Evolutionary conservation across 30 jellyfish, hydroid and myxozoan species (phyloP).

Genomic region (Sanderia malayensis): DNA sequence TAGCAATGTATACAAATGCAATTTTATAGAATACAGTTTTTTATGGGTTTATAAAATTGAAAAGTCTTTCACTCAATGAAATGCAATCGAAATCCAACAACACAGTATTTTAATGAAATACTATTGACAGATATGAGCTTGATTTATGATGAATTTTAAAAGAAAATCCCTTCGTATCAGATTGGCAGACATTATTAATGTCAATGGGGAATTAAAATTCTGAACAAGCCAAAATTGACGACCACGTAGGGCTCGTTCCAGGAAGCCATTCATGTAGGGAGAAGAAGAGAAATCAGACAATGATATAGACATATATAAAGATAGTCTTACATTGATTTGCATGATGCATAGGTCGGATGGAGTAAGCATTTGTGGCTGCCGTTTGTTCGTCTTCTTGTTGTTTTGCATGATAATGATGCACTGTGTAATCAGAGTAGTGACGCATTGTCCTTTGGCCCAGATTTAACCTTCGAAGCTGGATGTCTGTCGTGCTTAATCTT

Average conservation of each 20-base stretch:
- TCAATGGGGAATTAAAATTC: slow-evolving; percentile 14
- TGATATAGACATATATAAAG: slow-evolving; percentile 8
- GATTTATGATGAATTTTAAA: too few relatives aligned
- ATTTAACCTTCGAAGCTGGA: slow-evolving; percentile 30
- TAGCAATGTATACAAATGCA: too few relatives aligned
- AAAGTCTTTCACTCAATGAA: too few relatives aligned
- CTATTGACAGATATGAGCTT: too few relatives aligned
- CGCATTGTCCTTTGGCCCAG: slow-evolving; percentile 15
- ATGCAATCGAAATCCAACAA: too few relatives aligned
- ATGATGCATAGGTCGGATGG: not conserved
- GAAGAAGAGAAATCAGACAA: not conserved
- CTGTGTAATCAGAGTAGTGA: slow-evolving; percentile 27
- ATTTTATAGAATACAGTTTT: too few relatives aligned
- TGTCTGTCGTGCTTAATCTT: not conserved
- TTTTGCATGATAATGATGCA: slow-evolving; percentile 33
- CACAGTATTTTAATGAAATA: too few relatives aligned
- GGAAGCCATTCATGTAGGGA: slow-evolving; percentile 26
- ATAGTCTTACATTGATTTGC: not conserved
- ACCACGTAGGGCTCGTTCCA: slow-evolving; percentile 55
- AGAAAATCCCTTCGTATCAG: too few relatives aligned
- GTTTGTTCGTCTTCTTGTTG: too few relatives aligned
- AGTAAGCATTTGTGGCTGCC: slow-evolving; percentile 7
- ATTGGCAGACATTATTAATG: slow-evolving; percentile 26
- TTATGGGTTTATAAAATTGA: too few relatives aligned
- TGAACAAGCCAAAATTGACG: slow-evolving; percentile 30